phyloP scores from a whole-genome alignment of 2,888 invertebrate genomes.

The Taenaris catops region DNA sequence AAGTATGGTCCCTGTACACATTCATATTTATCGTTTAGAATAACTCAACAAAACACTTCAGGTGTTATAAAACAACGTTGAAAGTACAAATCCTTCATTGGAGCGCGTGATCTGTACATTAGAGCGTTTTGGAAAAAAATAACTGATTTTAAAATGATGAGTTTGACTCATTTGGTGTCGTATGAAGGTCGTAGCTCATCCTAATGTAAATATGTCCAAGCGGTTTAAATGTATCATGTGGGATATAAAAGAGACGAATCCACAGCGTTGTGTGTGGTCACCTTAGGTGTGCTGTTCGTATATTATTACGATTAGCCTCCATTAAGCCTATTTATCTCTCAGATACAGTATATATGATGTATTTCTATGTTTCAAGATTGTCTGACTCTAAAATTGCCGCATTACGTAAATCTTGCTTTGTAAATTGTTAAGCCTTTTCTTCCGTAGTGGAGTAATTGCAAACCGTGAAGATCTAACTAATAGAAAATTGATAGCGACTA shows the following conservation, averaged over 20 bases:
- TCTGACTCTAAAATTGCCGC: constrained; percentile 8
- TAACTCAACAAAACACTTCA: constrained; percentile 12
- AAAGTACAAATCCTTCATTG: constrained; percentile 20
- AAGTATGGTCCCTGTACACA: constrained; percentile 10
- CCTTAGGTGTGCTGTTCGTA: constrained; percentile 9
- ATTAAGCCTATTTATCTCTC: constrained; percentile 21
- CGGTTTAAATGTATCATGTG: constrained; percentile 53
- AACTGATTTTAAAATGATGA: constrained; percentile 26
- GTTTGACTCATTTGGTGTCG: constrained; percentile 30
- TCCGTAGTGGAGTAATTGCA: too few species aligned
- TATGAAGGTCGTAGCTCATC: constrained; percentile 34
- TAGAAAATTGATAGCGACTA: too few species aligned
- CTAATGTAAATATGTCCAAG: constrained; percentile 51
- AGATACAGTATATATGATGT: constrained; percentile 1
- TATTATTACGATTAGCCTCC: constrained; percentile 14
- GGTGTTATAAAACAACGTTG: constrained; percentile 20
- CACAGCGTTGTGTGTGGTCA: constrained; percentile 8
- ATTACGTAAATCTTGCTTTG: constrained; percentile 20
- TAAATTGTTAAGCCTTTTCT: too few species aligned
- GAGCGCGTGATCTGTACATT: constrained; percentile 31
- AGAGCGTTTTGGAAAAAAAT: constrained; percentile 28
- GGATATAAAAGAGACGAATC: constrained; percentile 32
- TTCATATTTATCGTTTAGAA: neutral
- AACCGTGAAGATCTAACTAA: too few species aligned
- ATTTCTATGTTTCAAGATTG: constrained; percentile 1